Evolutionary conservation across 2,113 vertebrate genomes (phyloP), one percentile per base, ranked within the genome.

Genomic region (Oncorhynchus tshawytscha): DNA sequence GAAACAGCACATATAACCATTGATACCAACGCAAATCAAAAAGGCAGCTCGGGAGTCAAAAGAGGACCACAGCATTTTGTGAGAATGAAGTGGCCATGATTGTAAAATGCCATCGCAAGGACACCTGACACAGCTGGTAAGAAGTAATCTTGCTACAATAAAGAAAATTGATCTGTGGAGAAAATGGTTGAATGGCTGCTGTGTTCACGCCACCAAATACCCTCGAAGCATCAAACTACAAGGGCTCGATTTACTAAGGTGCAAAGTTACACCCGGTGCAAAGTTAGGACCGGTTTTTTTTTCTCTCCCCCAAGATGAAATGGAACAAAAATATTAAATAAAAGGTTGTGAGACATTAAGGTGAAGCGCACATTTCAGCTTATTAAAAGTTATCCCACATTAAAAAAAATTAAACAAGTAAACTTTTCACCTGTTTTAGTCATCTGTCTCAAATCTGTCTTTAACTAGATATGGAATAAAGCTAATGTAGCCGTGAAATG

Each of bases 11-110:
- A 85, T 45, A 45, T 29, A 80, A 71, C 75, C 29, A 78, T 66
- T 8, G 71, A 72, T 78, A 75, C 73, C 39, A 45, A 71, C 68
- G 77, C 78, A 83, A 86, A 88, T 85, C 81, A 84, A 80, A 67
- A 73, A 82, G 39, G 34, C 70, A 76, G 59, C 79, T 73, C 78
- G 73, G 66, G 74, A 82, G 71, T 70, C 29, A 75, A 76, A n/a
- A 72, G 25, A 18, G 51, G 67, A 78, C 34, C 67, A 59, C 16
- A 67, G 76, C 24, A 34, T 68, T 81, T 49, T 51, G 67, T 74
- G 20, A 59, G 27, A 82, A 78, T 69, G 77, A 68, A 73, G 34
- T 20, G 22, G 20, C 39, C 25, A 75, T 70, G 67, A 78, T 74
- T 13, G 71, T 74, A 68, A 34, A 20, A 75, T 73, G n/a, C 51